phyloP scores from a whole-genome alignment of 2,797 vertebrate species.

The Molossus alvarezi region DNA sequence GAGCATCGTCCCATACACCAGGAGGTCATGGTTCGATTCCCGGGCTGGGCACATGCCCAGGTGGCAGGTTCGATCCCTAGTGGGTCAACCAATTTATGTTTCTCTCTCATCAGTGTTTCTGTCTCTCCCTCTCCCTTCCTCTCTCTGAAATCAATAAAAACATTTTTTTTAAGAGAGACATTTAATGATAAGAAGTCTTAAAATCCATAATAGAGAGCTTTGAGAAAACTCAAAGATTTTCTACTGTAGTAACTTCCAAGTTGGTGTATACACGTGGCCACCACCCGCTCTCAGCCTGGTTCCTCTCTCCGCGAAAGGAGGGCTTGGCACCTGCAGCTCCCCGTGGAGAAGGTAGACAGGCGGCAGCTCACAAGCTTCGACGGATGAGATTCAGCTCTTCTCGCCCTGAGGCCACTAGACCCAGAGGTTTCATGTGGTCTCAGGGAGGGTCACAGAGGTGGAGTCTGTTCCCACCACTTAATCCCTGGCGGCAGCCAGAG shows the following conservation, averaged over 20 bases:
- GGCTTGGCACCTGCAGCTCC: not conserved
- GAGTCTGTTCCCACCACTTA: too few species aligned
- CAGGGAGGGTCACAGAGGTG: accelerated
- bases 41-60: too few species aligned
- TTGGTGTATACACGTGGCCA: not conserved
- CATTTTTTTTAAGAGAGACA: too few species aligned
- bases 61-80: too few species aligned
- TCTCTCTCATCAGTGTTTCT: too few species aligned
- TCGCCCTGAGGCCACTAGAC: not conserved
- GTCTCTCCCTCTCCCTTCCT: too few species aligned
- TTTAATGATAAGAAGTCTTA: not conserved
- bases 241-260: not conserved
- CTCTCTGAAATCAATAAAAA: too few species aligned
- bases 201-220: not conserved
- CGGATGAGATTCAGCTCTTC: accelerated
- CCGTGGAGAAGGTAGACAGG: not conserved
- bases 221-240: not conserved
- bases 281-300: not conserved
- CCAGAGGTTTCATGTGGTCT: not conserved
- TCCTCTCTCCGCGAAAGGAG: not conserved
- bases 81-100: too few species aligned
- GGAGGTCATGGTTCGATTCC: too few species aligned
- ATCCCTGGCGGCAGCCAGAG: not conserved
- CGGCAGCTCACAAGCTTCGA: not conserved
- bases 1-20: too few species aligned